Conservation (phyloP, 2,888 invertebrate species). For the Drosophila diplacantha region DNA sequence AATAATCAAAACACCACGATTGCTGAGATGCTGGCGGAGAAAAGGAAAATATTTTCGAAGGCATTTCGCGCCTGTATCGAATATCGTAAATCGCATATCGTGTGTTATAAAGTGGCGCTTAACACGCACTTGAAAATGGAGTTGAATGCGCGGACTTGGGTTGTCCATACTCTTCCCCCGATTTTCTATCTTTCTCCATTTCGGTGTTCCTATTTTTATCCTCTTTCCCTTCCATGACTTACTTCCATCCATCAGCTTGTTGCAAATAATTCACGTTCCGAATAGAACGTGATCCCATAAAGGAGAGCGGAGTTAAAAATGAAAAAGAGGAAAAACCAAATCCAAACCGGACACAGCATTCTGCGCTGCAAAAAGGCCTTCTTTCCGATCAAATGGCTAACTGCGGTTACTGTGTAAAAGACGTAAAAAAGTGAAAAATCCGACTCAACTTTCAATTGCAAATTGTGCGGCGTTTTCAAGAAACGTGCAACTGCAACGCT, state of each 20-base stretch:
- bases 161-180: slow-evolving; percentile 14
- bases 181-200: background rate
- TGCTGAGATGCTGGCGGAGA: slow-evolving; percentile 20
- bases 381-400: slow-evolving; percentile 30
- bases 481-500: slow-evolving; percentile 37
- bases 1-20: slow-evolving; percentile 27
- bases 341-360: slow-evolving; percentile 32
- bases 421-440: slow-evolving; percentile 46
- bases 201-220: slow-evolving; percentile 6
- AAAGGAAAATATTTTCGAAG: slow-evolving; percentile 25
- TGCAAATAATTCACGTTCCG: slow-evolving; percentile 73
- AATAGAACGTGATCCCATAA: slow-evolving; percentile 76
- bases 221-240: slow-evolving; percentile 9
- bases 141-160: slow-evolving; percentile 58
- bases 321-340: slow-evolving; percentile 8
- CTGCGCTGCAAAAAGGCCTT: slow-evolving; percentile 57
- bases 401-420: slow-evolving; percentile 36
- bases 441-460: slow-evolving; percentile 61
- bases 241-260: slow-evolving; percentile 49
- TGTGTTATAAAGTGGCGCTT: slow-evolving; percentile 59
- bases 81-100: slow-evolving; percentile 24
- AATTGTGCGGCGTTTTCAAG: slow-evolving; percentile 48
- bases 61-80: slow-evolving; percentile 50
- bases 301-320: slow-evolving; percentile 41
- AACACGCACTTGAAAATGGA: slow-evolving; percentile 62